A percentile compares a stretch with the other conserved stretches of the same genome.
phyloP scores from a whole-genome alignment of 2,888 invertebrate genomes.

The Molorchus minor region DNA sequence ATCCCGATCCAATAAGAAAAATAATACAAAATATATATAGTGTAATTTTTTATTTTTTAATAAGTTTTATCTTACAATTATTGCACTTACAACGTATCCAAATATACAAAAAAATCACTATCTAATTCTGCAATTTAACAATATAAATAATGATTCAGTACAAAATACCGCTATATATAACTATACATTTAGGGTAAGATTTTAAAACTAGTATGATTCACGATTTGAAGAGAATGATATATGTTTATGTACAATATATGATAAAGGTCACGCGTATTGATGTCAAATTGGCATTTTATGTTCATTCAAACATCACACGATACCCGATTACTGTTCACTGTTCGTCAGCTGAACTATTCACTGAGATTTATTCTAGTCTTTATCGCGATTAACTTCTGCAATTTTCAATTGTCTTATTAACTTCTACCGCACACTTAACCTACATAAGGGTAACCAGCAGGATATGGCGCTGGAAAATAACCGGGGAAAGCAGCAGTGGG shows the following conservation, averaged over 20 bases:
- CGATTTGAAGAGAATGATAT: constrained; percentile 26
- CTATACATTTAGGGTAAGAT: constrained; percentile 26
- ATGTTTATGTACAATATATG: constrained; percentile 38
- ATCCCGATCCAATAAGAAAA: too few relatives aligned
- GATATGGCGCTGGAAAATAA: constrained; percentile 79
- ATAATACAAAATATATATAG: too few relatives aligned
- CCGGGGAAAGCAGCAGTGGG: constrained; percentile 76
- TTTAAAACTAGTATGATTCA: constrained; percentile 19
- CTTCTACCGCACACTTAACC: constrained; percentile 64
- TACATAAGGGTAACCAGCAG: constrained; percentile 77
- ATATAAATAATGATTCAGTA: constrained; percentile 40
- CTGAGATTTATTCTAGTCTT: constrained; percentile 17
- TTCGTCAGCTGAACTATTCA: constrained; percentile 13
- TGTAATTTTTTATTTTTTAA: too few relatives aligned
- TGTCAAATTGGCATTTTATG: constrained; percentile 9
- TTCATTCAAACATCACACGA: constrained; percentile 13
- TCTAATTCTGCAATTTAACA: constrained; percentile 13
- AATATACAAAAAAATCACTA: constrained; percentile 25
- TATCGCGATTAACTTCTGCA: constrained; percentile 5
- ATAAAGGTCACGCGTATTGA: constrained; percentile 22
- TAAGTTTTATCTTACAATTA: constrained; percentile 18
- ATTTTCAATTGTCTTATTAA: constrained; percentile 13
- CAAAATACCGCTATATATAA: constrained; percentile 31
- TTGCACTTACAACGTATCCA: constrained; percentile 17
- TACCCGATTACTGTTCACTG: constrained; percentile 15